Evolutionary conservation across 2,797 vertebrate species (phyloP), one percentile per base, ranked within the genome.

Genomic region (Poecilia picta): DNA sequence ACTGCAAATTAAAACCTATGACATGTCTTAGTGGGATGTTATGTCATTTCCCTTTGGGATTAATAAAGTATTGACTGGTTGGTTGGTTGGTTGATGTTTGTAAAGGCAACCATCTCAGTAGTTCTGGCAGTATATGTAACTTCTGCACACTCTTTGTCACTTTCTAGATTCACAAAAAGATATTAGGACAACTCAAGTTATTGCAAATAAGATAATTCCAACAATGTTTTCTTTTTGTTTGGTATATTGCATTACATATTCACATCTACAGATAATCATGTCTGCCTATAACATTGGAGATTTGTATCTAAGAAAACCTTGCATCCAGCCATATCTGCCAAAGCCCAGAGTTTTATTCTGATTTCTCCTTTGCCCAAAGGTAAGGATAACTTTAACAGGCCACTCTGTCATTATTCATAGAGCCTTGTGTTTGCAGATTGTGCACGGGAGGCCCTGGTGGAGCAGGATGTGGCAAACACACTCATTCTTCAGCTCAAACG

Each of bases 401-500:
- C n/a, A 43, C 36, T 45, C 12, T 45, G 41, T 45, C 68, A 71
- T 43, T 71, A 59, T 15, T 43, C 46, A 75, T 31, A 11, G 12
- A 31, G 23, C 57, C 20, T 23, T 89, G 11, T 85, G 53, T 82
- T 64, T 84, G 66, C 93, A 98, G 97, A 97, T 84, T 93, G 92
- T 33, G 96, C 97, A 5, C 94, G 96, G 81, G 96, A 97, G 71
- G 96, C 96, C 15, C 93, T 98, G 83, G 92, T 93, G 75, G 96
- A 95, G 72, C 95, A 94, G 78, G 90, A 89, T 0, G 93, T 97
- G 81, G 95, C 97, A 5, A 93, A 95, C 51, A 94, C 96, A 0
- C 89, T 98, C 88, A 97, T 95, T 0, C 92, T 91, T 47, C 97
- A 98, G 92, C 91, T 98, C 85, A 96, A 94, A 75, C 94, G 95